Evolutionary conservation across 1,140 invertebrate species (phyloP).

Genomic region (Papilio glaucus): DNA sequence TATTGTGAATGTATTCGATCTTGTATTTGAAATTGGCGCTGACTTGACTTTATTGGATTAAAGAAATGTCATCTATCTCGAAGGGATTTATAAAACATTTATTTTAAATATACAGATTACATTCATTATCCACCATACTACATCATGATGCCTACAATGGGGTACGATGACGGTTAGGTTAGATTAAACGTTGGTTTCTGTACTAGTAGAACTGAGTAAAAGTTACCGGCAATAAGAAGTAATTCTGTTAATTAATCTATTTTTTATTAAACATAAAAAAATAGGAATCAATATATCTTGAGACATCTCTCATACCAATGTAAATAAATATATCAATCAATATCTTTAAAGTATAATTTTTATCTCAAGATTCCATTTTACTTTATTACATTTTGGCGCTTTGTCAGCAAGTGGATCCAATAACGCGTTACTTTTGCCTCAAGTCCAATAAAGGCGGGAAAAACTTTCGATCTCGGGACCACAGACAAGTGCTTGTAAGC

Average conservation of each 20-base stretch:
- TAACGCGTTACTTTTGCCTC: constrained; percentile 30
- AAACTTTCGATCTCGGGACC: constrained; percentile 25
- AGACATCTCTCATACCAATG: no score
- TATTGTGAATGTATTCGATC: constrained; percentile 6
- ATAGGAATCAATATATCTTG: no score
- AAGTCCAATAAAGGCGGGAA: constrained; percentile 35
- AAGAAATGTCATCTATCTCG: neutral
- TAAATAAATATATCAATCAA: no score
- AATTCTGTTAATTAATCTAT: no score
- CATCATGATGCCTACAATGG: no score
- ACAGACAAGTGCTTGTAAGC: constrained; percentile 31
- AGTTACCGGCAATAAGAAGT: no score
- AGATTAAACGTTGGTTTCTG: no score
- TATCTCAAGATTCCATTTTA: neutral
- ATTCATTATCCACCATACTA: neutral
- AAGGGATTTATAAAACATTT: neutral
- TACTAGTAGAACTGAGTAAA: no score
- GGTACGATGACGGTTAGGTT: no score
- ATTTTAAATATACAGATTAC: neutral
- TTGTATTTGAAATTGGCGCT: neutral
- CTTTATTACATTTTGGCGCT: constrained; percentile 32
- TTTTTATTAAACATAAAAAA: no score
- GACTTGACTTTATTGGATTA: constrained; percentile 18
- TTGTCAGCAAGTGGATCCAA: constrained; percentile 36
- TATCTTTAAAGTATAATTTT: no score